These are phyloP conservation scores for Tiliqua scincoides DNA, from an alignment of 2,113 vertebrate genomes.

Conservation along the genomic window DNA sequence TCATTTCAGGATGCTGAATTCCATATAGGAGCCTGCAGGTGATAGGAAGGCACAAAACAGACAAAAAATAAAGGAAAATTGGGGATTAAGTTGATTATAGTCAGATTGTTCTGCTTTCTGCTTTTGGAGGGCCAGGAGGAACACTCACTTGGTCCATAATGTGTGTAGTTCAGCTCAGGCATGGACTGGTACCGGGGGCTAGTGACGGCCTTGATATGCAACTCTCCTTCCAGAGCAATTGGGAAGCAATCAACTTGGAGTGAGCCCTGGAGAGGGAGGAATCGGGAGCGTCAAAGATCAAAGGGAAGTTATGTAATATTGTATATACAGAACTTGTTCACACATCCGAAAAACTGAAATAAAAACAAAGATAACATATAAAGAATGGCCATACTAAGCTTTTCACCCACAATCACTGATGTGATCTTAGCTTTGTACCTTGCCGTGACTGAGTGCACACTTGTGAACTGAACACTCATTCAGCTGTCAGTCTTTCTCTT, in stretches of 20 bases:
- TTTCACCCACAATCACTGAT: too few species aligned
- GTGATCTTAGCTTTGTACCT: not conserved
- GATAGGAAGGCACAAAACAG: too few species aligned
- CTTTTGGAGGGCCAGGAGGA: not conserved
- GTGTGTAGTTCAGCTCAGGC: conserved; percentile 54
- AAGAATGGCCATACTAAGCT: not conserved
- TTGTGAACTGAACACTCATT: not conserved
- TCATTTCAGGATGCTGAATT: too few species aligned
- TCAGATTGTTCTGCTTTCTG: not conserved
- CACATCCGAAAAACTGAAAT: too few species aligned
- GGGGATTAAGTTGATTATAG: not conserved
- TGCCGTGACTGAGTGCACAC: not conserved
- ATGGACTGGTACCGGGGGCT: conserved; percentile 31
- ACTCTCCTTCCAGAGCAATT: conserved; percentile 59
- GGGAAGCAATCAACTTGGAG: conserved; percentile 75
- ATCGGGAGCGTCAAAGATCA: not conserved
- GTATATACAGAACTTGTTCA: too few species aligned
- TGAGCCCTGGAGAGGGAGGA: conserved; percentile 64
- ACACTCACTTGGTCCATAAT: conserved; percentile 75
- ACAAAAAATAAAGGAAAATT: too few species aligned
- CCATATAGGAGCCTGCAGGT: too few species aligned
- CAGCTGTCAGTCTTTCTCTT: not conserved
- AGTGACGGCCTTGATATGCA: conserved; percentile 63
- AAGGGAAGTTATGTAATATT: too few species aligned
- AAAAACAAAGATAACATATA: not conserved